phyloP scores from a whole-genome alignment of 2,113 vertebrate species.

The Seriola dumerili region DNA sequence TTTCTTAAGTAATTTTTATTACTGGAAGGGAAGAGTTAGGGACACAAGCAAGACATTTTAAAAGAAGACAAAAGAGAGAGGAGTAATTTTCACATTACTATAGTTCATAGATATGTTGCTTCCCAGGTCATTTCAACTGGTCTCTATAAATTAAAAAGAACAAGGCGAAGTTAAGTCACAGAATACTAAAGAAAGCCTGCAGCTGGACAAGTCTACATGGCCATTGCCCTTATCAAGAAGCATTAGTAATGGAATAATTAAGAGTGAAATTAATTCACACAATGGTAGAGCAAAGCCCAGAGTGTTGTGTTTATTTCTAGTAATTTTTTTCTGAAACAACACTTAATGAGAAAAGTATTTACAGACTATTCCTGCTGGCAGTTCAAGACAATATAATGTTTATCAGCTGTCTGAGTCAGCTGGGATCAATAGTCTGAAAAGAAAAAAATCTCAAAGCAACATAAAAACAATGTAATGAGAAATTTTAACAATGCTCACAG shows the following conservation, averaged over 20 bases:
- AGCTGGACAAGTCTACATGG: constrained; percentile 44
- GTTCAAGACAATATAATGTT: not conserved
- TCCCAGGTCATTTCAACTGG: constrained; percentile 56
- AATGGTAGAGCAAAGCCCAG: constrained; percentile 10
- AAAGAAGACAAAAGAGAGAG: constrained; percentile 47
- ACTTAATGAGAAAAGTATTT: constrained; percentile 13
- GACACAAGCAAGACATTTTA: constrained; percentile 47
- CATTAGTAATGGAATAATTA: constrained; percentile 17
- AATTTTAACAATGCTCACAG: not conserved
- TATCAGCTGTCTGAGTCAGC: constrained; percentile 4
- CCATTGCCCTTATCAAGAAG: constrained; percentile 28
- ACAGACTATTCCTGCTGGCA: constrained; percentile 3
- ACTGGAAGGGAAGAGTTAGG: constrained; percentile 50
- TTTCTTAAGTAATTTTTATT: constrained; percentile 59
- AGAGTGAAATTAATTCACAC: constrained; percentile 34
- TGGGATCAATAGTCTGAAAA: constrained; percentile 22
- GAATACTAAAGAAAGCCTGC: constrained; percentile 55
- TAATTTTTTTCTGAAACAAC: constrained; percentile 30
- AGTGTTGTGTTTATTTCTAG: constrained; percentile 20
- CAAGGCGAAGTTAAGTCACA: constrained; percentile 68
- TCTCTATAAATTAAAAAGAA: constrained; percentile 75
- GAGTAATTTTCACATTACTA: constrained; percentile 79
- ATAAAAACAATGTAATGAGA: constrained; percentile 4
- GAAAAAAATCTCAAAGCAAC: constrained; percentile 23
- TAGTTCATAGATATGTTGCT: constrained; percentile 72